Evolutionary conservation across 2,888 invertebrate species (phyloP), one percentile per base, ranked within the genome.

Genomic region (Arrhopalites spinosus): DNA sequence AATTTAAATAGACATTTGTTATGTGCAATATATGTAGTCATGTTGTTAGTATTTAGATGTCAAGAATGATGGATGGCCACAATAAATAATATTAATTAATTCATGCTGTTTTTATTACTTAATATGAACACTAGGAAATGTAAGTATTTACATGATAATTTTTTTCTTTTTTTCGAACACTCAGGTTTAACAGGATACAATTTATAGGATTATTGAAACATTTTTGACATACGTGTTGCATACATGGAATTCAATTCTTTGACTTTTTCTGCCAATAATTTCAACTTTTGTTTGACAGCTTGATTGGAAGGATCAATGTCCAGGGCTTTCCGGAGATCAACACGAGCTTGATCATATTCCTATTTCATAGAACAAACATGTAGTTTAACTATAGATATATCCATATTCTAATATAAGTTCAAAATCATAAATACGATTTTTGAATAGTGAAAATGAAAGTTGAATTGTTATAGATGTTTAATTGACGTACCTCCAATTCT

Each of bases 251-350:
- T 89, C 8, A 90, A 89, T 78, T 87, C 86, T 77, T 89, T 89
- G 80, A 91, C 86, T 81, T 88, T 88, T 0, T 87, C 86, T 77
- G 87, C 88, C 17, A 91, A 86, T 59, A 88, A 85, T 27, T 86
- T 87, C 0, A 90, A 88, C 83, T 90, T 90, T 47, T 89, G 87
- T 73, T 87, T 86, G 0, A 89, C 89, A 2, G 90, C 89, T 77
- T 89, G 89, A 83, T 92, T 91, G 53, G 88, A 88, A 0, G 92
- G 91, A 80, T 92, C 90, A 64, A 90, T 83, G 66, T 87, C 84
- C 0, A 90, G 84, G 87, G 93, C 92, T 75, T 89, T 88, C 72
- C 91, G 90, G 80, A 90, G 90, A 85, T 92, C 89, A 11, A 78
- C 76, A 47, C 79, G 79, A 13, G 86, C 84, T 69, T 82, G 80